Conservation (phyloP, 2,888 invertebrate species). For the Acanthosepion pharaonis region DNA sequence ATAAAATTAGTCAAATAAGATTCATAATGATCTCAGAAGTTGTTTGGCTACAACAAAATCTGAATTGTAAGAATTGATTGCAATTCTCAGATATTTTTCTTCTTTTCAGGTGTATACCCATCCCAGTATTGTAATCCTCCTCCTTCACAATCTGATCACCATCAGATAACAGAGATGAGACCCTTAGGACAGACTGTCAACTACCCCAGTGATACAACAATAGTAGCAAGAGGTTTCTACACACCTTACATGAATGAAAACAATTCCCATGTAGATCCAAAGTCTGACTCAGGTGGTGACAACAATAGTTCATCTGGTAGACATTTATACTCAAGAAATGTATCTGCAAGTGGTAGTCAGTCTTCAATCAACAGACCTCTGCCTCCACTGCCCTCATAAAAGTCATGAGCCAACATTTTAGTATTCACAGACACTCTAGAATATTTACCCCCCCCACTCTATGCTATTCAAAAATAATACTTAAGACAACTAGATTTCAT, state of each 20-base stretch:
- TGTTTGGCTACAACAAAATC: not conserved
- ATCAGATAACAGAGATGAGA: not conserved
- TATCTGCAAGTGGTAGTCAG: constrained; percentile 21
- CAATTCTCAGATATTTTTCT: not conserved
- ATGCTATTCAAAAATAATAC: not conserved
- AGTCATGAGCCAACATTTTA: not conserved
- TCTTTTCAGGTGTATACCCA: not conserved
- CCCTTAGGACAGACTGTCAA: constrained; percentile 17
- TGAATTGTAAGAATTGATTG: not conserved
- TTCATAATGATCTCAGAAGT: not conserved
- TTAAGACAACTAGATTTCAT: not conserved
- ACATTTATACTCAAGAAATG: not conserved
- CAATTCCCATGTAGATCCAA: not conserved
- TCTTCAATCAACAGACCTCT: constrained; percentile 23
- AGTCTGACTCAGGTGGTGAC: not conserved
- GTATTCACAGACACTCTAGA: not conserved
- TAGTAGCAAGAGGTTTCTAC: constrained; percentile 21
- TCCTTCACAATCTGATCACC: not conserved
- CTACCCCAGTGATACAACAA: constrained; percentile 33
- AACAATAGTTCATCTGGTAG: constrained; percentile 13
- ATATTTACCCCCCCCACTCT: not conserved
- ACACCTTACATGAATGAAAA: constrained; percentile 21
- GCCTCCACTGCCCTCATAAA: not conserved
- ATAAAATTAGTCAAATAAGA: not conserved
- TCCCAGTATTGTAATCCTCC: constrained; percentile 6